Percentiles rank a stretch among this genome's conserved stretches.
Conservation (phyloP, 2,888 invertebrate species). For the Coelopa pilipes region DNA sequence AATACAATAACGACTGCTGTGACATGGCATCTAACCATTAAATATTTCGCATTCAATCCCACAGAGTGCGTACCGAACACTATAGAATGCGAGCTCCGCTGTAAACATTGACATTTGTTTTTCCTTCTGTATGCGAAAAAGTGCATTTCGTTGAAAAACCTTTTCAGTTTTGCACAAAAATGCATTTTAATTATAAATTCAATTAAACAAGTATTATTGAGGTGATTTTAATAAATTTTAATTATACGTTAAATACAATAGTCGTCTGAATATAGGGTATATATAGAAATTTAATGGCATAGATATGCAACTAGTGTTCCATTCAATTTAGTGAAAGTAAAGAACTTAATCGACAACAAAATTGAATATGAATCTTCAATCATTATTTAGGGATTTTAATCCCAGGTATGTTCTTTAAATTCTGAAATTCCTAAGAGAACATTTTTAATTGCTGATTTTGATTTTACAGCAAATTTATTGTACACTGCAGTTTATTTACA, state of each 20-base stretch:
- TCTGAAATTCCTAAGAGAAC: not conserved
- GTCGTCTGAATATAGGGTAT: not conserved
- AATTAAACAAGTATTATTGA: too few species aligned
- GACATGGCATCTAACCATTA: too few species aligned
- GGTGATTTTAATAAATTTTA: too few species aligned
- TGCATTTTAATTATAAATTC: conserved; percentile 4
- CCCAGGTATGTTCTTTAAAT: conserved; percentile 75
- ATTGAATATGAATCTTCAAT: conserved; percentile 82
- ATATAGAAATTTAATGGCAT: not conserved
- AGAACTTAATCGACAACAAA: not conserved
- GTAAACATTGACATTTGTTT: too few species aligned
- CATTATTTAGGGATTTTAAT: conserved; percentile 90
- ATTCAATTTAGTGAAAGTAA: not conserved
- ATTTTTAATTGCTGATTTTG: conserved; percentile 32
- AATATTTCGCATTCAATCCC: too few species aligned
- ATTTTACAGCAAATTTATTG: conserved; percentile 91
- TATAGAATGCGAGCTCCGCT: too few species aligned
- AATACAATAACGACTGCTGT: too few species aligned
- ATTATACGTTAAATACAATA: too few species aligned
- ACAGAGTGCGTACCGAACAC: too few species aligned
- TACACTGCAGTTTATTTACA: conserved; percentile 90
- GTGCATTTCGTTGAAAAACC: not conserved
- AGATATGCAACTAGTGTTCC: conserved; percentile 26
- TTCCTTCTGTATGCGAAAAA: not conserved
- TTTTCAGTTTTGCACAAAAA: conserved; percentile 16